These are phyloP conservation scores for Danio albolineatus DNA, from an alignment of 2,797 vertebrate genomes.

Conservation along the genomic window DNA sequence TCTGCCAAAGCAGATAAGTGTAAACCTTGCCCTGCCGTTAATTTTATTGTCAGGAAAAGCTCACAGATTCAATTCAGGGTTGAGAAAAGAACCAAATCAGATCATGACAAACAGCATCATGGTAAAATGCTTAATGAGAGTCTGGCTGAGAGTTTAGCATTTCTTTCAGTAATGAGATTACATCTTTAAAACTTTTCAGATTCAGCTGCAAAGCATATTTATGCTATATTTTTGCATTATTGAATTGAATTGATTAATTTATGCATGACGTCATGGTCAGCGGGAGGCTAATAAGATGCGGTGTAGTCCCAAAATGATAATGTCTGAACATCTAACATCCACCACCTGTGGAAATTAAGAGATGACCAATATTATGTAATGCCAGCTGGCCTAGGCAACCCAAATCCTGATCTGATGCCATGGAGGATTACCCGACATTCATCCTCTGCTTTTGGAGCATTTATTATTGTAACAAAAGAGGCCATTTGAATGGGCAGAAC, in stretches of 20 bases:
- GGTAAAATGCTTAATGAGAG: not conserved
- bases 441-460: slow-evolving; percentile 28
- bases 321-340: slow-evolving; percentile 72
- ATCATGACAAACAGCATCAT: not conserved
- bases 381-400: slow-evolving; percentile 74
- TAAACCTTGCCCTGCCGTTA: not conserved
- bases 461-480: slow-evolving; percentile 34
- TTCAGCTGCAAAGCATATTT: not conserved
- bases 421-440: slow-evolving; percentile 66
- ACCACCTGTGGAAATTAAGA: slow-evolving; percentile 70
- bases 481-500: slow-evolving; percentile 3
- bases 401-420: slow-evolving; percentile 72
- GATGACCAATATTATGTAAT: slow-evolving; percentile 73
- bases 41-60: not conserved
- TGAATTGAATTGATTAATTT: not conserved
- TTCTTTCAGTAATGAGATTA: not conserved
- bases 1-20: not conserved
- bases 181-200: not conserved
- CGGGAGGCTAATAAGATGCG: slow-evolving; percentile 56
- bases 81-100: not conserved
- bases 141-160: not conserved
- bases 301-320: slow-evolving; percentile 69
- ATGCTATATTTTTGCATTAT: not conserved
- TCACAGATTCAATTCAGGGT: not conserved
- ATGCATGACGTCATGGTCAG: not conserved